Base-by-base conservation (phyloP, 2,113 vertebrate species). In the Hiodon alosoides region DNA sequence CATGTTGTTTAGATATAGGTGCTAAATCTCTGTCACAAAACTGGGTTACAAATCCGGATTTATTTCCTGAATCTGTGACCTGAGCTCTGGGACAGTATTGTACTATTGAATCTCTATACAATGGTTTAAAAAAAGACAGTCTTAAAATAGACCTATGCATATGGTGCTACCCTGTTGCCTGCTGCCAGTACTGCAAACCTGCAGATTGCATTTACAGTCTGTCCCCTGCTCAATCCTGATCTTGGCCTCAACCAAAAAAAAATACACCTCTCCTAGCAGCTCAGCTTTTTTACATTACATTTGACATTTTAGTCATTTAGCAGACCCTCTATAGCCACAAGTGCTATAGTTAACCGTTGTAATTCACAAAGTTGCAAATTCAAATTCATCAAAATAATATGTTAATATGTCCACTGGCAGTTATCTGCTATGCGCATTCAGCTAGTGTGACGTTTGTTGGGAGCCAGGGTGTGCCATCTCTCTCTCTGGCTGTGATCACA, bases 121-220 rank as follows among this genome's bases (percentile, higher is more conserved):
- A 81, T 82, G 81, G 76, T 81, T 83, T 79, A 74, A 83, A 83
- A 83, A 83, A 84, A 85, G 74, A 74, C 61, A 62, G 53, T 79
- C 72, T 67, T 85, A 76, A 84, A 87, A 88, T 86, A 88, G 78
- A 81, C 71, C 74, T 11, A 4, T 69, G 65, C 83, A 77, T 83
- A 83, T 80, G 82, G 84, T 60, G 76, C 66, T 11, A 77, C 72
- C 2, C 5, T 10, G 5, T 71, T 71, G 53, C 2, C 5, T 10
- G 5, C 58, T 71, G 53, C 17, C 17, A 55, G 31, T 17, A 58
- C 17, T 58, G 53, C 31, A 71, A 71, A 54, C 31, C 31, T 31
- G 17, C 72, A 66, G 17, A 17, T 16, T 47, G 5, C 46, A 3
- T 67, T 52, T 9, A 4, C 6, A 31, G 31, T 31, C 31, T 31